A percentile compares a stretch with the other conserved stretches of the same genome.
Conservation (phyloP, 2,113 vertebrate genomes). For the Gallinago jamesoni region DNA sequence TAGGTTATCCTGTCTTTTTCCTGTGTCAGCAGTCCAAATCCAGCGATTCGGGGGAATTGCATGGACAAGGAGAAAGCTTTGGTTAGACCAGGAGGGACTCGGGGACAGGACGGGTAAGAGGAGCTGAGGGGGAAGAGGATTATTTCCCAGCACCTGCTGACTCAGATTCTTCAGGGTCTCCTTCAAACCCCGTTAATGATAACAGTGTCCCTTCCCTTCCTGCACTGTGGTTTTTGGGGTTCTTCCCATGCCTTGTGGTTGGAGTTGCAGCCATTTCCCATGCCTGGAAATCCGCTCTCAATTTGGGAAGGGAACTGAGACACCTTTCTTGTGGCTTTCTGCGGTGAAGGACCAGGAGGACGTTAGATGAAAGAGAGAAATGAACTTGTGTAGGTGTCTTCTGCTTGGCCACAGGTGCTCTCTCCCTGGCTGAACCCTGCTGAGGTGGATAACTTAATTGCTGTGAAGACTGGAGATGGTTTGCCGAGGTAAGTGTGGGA, state of each 20-base stretch:
- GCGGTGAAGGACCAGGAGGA: not conserved
- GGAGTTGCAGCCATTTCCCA: not conserved
- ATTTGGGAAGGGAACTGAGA: not conserved
- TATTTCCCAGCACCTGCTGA: not conserved
- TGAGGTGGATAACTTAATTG: accelerated
- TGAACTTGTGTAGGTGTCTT: no score
- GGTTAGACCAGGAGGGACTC: not conserved
- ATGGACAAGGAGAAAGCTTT: not conserved
- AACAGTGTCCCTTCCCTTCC: not conserved
- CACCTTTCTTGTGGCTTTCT: not conserved
- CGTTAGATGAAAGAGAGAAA: not conserved
- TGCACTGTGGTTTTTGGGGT: not conserved
- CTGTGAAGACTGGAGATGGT: not conserved
- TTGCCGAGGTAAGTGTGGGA: not conserved
- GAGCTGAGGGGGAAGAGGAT: not conserved
- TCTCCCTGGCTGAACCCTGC: accelerated
- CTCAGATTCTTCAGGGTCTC: not conserved
- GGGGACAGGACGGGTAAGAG: not conserved
- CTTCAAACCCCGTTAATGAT: not conserved
- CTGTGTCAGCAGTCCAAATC: not conserved
- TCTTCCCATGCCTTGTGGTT: not conserved
- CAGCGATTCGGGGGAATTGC: not conserved
- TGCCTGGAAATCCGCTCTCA: not conserved
- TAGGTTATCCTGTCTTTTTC: not conserved
- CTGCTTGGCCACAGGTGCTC: accelerated